Conservation (phyloP, 1,140 invertebrate genomes). For the Battus philenor region DNA sequence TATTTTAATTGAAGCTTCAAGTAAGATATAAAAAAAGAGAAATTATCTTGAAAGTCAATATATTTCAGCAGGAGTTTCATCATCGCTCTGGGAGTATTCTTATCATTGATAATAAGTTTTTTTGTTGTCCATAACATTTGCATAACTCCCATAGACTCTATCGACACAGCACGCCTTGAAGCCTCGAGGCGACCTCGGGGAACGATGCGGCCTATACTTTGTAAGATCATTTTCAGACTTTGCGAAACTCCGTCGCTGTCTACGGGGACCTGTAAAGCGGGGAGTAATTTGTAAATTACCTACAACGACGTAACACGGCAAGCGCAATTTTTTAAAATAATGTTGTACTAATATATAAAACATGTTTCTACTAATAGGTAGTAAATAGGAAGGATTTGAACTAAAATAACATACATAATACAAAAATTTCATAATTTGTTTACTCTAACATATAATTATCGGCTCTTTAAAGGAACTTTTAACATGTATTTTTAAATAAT, state of each 20-base stretch:
- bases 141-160: conserved; percentile 69
- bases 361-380: no score
- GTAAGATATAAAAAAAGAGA: no score
- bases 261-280: conserved; percentile 45
- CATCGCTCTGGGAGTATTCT: conserved; percentile 51
- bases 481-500: no score
- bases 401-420: no score
- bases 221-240: conserved; percentile 71
- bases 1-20: no score
- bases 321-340: conserved; percentile 30
- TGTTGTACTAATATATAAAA: background rate
- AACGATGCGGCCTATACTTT: conserved; percentile 58
- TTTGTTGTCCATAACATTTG: conserved; percentile 76
- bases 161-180: conserved; percentile 48
- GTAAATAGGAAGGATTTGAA: no score
- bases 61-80: conserved; percentile 28
- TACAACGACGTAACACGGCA: conserved; percentile 31
- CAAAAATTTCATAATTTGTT: no score
- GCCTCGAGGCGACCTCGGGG: conserved; percentile 51
- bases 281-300: conserved; percentile 57
- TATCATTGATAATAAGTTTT: conserved; percentile 71
- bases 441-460: no score
- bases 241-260: conserved; percentile 41
- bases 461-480: no score
- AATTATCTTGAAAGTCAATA: no score